Percentiles rank a stretch among this genome's conserved stretches.
phyloP scores from a whole-genome alignment of 2,797 vertebrate genomes.

The Glyptemys insculpta region DNA sequence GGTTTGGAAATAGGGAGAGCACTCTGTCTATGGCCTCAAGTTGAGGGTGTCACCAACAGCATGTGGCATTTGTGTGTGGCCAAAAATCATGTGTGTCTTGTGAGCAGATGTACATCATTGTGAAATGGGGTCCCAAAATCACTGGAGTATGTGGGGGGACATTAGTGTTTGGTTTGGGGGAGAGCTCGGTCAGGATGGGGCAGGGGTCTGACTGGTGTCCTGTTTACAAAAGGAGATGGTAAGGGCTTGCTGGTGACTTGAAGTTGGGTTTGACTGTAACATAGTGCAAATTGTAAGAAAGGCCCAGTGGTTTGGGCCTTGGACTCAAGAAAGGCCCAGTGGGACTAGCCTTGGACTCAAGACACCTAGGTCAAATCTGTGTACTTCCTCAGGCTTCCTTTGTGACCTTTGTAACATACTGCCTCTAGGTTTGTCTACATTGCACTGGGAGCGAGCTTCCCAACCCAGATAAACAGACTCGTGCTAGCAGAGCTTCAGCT shows the following conservation, averaged over 20 bases:
- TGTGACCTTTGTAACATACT: background rate
- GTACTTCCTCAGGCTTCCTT: background rate
- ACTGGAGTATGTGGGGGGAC: background rate
- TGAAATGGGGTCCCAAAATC: background rate
- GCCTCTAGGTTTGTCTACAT: background rate
- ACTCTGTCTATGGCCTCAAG: background rate
- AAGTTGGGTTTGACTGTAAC: background rate
- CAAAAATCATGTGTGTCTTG: background rate
- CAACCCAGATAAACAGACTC: background rate
- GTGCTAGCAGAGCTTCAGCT: background rate
- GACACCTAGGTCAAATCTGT: background rate
- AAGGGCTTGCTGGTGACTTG: background rate
- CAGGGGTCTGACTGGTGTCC: background rate
- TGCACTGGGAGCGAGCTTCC: background rate
- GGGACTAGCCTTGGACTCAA: background rate
- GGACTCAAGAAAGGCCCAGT: background rate
- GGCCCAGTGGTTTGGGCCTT: background rate
- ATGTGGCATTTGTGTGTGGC: background rate
- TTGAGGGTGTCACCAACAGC: background rate
- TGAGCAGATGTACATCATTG: background rate
- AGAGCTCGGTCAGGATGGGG: background rate
- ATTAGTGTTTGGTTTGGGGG: background rate
- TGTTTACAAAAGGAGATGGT: background rate
- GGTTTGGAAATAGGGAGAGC: background rate
- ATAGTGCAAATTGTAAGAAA: background rate